Evolutionary conservation across 2,797 vertebrate genomes (phyloP), one percentile per base, ranked within the genome.

Genomic region (Numenius phaeopus): DNA sequence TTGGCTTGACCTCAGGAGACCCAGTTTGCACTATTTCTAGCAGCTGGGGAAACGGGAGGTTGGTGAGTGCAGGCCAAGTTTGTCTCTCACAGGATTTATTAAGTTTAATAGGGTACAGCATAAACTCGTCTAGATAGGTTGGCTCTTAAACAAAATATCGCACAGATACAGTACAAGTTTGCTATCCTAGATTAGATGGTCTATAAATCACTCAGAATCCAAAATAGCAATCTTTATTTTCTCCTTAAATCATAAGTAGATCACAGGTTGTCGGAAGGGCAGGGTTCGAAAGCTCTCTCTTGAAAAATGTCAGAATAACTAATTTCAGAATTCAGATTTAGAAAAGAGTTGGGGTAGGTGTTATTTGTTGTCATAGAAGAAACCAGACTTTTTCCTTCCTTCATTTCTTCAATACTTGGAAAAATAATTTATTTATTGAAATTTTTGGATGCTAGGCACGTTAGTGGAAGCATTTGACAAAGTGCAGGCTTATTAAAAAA

Each of bases 1-100:
- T 37, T 82, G 49, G 29, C 34, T 84, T 84, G 66, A 88, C 83
- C 87, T 95, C 75, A 83, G 55, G 58, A 95, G 81, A 66, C 73
- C 81, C 23, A 58, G 1, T 95, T 76, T 89, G 50, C 39, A 39
- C 21, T 70, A 7, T 79, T 85, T 59, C 46, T 73, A n/a, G 54
- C 52, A 83, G 49, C 73, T 75, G 44, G 58, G 49, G 59, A 72
- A 72, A 27, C 0, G 0, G 17, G 75, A 83, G 72, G 47, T 55
- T 73, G 77, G 67, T 62, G 71, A 83, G 75, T 0, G 0, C 19
- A 42, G 57, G 64, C 67, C 87, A 89, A 80, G 58, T 91, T 91
- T 91, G 59, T 66, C 50, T 83, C 71, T 77, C 91, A 37, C 71
- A 70, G 50, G 59, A 73, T 89, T 97, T 73, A 85, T 80, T 47